Conservation (phyloP, 2,797 vertebrate species). For the Limnodromus scolopaceus region DNA sequence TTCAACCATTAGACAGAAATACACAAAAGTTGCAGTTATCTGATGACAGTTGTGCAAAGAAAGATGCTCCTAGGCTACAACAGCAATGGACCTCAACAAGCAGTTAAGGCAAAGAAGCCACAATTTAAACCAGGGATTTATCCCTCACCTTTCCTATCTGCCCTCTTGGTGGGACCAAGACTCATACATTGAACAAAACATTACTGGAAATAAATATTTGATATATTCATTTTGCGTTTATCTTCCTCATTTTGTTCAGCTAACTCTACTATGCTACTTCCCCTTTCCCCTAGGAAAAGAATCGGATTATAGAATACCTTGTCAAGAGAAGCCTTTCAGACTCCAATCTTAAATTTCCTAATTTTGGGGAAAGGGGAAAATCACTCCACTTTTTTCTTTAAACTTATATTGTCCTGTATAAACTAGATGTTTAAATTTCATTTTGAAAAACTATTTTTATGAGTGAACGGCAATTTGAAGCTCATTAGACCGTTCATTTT, state of each 20-base stretch:
- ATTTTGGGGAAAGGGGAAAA: not conserved
- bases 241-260: not conserved
- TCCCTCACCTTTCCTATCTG: not conserved
- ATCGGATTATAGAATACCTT: not conserved
- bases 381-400: not conserved
- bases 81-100: not conserved
- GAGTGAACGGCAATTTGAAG: not conserved
- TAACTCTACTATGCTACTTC: not conserved
- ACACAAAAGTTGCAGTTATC: not conserved
- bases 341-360: not conserved
- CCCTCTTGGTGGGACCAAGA: not conserved
- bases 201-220: not conserved
- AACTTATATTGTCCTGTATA: not conserved
- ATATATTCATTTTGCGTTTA: not conserved
- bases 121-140: not conserved
- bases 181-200: not conserved
- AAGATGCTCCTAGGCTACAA: not conserved
- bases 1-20: not conserved
- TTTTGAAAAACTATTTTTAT: slow-evolving; percentile 13
- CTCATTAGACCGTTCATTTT: slow-evolving; percentile 41
- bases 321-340: not conserved
- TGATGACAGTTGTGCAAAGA: not conserved
- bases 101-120: not conserved
- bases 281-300: not conserved
- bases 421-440: not conserved